Conservation (phyloP, 2,113 vertebrate species). For the Aspiorhynchus laticeps region DNA sequence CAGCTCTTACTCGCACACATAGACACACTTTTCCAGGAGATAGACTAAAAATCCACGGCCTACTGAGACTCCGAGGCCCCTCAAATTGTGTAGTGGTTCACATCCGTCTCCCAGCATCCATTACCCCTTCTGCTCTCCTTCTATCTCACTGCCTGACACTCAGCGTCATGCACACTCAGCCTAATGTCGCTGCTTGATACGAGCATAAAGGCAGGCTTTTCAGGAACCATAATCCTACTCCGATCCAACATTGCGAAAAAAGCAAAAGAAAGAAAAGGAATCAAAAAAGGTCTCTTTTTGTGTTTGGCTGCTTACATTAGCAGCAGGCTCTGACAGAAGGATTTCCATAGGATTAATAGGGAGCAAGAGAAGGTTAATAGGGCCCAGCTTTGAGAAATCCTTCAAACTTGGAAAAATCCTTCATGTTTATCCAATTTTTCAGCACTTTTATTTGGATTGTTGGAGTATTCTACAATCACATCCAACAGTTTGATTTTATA, state of each 20-base stretch:
- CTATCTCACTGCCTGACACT: slow-evolving; percentile 30
- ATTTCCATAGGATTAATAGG: slow-evolving; percentile 46
- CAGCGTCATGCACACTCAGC: slow-evolving; percentile 35
- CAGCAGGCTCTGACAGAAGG: slow-evolving; percentile 40
- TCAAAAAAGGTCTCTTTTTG: slow-evolving; percentile 40
- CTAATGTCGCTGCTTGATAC: slow-evolving; percentile 46
- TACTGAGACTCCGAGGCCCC: slow-evolving; percentile 20
- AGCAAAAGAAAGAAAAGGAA: slow-evolving; percentile 44
- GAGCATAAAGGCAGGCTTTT: slow-evolving; percentile 51
- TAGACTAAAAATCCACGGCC: slow-evolving; percentile 1
- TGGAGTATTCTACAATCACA: not conserved
- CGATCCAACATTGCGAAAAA: slow-evolving; percentile 37
- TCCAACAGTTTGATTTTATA: not conserved
- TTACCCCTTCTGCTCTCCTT: slow-evolving; percentile 32
- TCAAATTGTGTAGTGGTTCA: slow-evolving; percentile 15
- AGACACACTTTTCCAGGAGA: slow-evolving; percentile 1
- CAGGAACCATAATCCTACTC: slow-evolving; percentile 52
- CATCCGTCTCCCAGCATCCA: slow-evolving; percentile 44
- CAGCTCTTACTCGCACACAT: not conserved
- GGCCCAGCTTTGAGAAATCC: slow-evolving; percentile 34
- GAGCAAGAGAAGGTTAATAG: slow-evolving; percentile 45
- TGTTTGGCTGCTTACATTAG: slow-evolving; percentile 52
- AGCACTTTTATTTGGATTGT: not conserved
- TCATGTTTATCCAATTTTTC: slow-evolving; percentile 43
- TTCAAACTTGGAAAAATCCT: slow-evolving; percentile 6